Base-by-base conservation (phyloP, 2,113 vertebrate species). In the Alligator sinensis region DNA sequence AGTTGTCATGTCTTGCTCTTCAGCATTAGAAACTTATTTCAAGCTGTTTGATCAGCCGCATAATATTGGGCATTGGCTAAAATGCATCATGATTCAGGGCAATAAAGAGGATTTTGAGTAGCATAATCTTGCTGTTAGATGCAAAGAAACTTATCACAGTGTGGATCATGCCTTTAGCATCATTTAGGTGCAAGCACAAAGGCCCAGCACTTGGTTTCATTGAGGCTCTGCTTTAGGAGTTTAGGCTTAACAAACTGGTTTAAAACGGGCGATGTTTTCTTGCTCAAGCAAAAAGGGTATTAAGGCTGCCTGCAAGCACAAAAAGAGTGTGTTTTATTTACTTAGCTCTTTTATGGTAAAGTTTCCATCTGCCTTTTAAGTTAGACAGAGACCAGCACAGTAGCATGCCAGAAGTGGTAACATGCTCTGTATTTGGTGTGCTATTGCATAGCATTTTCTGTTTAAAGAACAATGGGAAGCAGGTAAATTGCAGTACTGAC, bases 21-120 rank as follows among this genome's bases (percentile, higher is more conserved):
- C 22, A 55, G 30, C 21, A 10, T 63, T 68, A 21, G 30, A n/a
- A n/a, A 17, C 15, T 10, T 15, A 2, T 4, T 2, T 70, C 66
- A 28, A 70, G n/a, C 15, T 18, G 16, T 18, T 30, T 21, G n/a
- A 10, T 70, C n/a, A 21, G n/a, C 11, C 66, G 17, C 19, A 18
- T 18, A 18, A 21, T 70, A 34, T 10, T 30, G 74, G n/a, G 24
- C 57, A 10, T 0, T 17, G 1, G 0, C 68, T 72, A n/a, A 60
- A 38, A 34, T 76, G 28, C 30, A 27, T 21, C 9, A 0, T 6
- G 80, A 12, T 92, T 22, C 8, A 30, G 55, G 66, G 27, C 47
- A 17, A 68, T 22, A 0, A 0, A 54, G 61, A 70, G 55, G 10
- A 24, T 11, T 1, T 16, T 13, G 64, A 6, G 3, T 66, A 2